phyloP scores from a whole-genome alignment of 2,113 vertebrate genomes.

The Cnemophilus loriae region DNA sequence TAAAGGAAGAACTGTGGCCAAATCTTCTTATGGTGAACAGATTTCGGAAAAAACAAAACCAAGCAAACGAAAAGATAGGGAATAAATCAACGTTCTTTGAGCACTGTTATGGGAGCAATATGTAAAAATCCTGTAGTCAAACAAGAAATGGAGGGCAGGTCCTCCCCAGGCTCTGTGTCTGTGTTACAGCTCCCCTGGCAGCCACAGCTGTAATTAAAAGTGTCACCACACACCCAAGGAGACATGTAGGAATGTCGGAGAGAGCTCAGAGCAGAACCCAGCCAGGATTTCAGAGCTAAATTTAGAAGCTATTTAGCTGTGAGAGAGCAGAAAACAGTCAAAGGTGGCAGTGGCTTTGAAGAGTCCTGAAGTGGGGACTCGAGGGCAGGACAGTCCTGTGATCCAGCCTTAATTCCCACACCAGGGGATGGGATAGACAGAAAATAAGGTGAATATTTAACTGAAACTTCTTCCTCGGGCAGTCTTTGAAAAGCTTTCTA shows the following conservation, averaged over 20 bases:
- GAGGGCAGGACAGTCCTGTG: background rate
- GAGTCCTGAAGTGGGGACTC: background rate
- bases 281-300: background rate
- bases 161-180: background rate
- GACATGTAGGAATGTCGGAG: background rate
- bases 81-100: background rate
- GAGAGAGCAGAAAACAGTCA: background rate
- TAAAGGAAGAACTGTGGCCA: background rate
- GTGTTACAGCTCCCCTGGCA: background rate
- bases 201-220: slow-evolving; percentile 37
- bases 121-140: background rate
- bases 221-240: background rate
- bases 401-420: background rate
- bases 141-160: background rate
- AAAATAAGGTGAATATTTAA: background rate
- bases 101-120: background rate
- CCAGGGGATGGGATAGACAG: background rate
- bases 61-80: background rate
- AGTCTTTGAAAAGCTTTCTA: background rate
- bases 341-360: background rate
- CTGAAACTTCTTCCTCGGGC: background rate
- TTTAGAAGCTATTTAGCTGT: slow-evolving; percentile 20
- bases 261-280: background rate
- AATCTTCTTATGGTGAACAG: background rate
- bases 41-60: background rate